Percentiles rank a stretch among this genome's conserved stretches.
These are phyloP conservation scores for Biston betularia DNA, from an alignment of 2,888 invertebrate species.

Conservation along the genomic window DNA sequence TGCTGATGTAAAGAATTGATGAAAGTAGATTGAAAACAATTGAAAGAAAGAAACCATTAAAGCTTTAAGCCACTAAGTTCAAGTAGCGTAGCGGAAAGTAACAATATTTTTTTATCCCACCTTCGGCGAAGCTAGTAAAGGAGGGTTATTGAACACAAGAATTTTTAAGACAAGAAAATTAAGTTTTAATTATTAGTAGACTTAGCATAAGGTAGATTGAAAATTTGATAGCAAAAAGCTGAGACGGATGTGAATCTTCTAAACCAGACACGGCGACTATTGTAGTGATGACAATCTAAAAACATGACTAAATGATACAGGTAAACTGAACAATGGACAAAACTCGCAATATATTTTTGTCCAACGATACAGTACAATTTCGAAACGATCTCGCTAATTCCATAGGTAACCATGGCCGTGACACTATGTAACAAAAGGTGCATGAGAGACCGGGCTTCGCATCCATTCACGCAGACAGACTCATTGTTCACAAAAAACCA, in stretches of 20 bases:
- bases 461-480: constrained; percentile 73
- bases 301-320: constrained; percentile 47
- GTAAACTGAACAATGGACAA: constrained; percentile 55
- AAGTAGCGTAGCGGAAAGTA: not conserved
- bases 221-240: constrained; percentile 11
- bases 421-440: constrained; percentile 66
- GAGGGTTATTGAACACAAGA: too few relatives aligned
- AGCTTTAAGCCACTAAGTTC: not conserved
- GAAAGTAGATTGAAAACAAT: constrained; percentile 8
- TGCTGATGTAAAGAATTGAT: not conserved
- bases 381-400: constrained; percentile 74
- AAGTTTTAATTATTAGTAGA: not conserved
- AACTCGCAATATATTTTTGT: constrained; percentile 54
- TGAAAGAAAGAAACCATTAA: not conserved
- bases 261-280: constrained; percentile 31
- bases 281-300: constrained; percentile 27
- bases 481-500: constrained; percentile 63
- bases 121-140: too few relatives aligned
- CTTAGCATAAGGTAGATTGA: not conserved
- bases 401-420: constrained; percentile 64
- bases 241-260: constrained; percentile 41
- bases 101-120: too few relatives aligned
- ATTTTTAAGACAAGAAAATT: not conserved
- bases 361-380: constrained; percentile 59
- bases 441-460: constrained; percentile 62